Percentiles rank a stretch among this genome's conserved stretches.
Evolutionary conservation across 2,797 vertebrate species (phyloP).

Genomic region (Gallirallus australis): DNA sequence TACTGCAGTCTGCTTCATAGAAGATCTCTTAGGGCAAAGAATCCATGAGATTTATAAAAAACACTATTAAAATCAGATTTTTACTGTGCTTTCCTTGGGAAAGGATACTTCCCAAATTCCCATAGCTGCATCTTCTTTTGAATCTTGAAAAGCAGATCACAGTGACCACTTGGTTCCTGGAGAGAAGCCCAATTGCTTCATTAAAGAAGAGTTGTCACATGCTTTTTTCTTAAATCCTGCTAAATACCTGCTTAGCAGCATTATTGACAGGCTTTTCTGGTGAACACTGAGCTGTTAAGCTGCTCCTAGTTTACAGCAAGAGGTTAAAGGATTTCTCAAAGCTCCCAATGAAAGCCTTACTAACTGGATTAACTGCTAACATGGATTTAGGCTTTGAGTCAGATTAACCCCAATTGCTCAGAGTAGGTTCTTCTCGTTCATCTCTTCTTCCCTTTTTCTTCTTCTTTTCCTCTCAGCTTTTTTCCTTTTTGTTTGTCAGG

Average conservation of each 20-base stretch:
- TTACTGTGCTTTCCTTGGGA: not conserved
- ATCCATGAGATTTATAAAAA: not conserved
- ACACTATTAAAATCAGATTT: not conserved
- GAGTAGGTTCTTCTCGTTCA: constrained; percentile 59
- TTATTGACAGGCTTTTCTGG: constrained; percentile 66
- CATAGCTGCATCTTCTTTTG: not conserved
- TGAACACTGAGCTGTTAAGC: constrained; percentile 69
- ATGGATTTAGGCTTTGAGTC: constrained; percentile 75
- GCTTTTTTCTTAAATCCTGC: constrained; percentile 61
- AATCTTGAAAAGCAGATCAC: not conserved
- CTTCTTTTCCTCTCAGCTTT: not conserved
- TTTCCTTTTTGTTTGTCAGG: not conserved
- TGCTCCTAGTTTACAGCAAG: constrained; percentile 64
- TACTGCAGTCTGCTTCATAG: not conserved
- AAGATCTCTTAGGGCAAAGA: not conserved
- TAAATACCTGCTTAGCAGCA: constrained; percentile 52
- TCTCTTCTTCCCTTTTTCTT: constrained; percentile 54
- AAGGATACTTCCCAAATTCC: not conserved
- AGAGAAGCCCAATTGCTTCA: constrained; percentile 36
- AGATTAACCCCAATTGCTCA: constrained; percentile 74
- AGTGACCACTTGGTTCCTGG: constrained; percentile 15
- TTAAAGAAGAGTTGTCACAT: constrained; percentile 43
- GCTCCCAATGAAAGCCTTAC: constrained; percentile 74
- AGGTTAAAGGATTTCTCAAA: constrained; percentile 79
- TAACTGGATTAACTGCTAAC: constrained; percentile 81